phyloP scores from a whole-genome alignment of 1,140 invertebrate species.

The Hylaeus anthracinus region DNA sequence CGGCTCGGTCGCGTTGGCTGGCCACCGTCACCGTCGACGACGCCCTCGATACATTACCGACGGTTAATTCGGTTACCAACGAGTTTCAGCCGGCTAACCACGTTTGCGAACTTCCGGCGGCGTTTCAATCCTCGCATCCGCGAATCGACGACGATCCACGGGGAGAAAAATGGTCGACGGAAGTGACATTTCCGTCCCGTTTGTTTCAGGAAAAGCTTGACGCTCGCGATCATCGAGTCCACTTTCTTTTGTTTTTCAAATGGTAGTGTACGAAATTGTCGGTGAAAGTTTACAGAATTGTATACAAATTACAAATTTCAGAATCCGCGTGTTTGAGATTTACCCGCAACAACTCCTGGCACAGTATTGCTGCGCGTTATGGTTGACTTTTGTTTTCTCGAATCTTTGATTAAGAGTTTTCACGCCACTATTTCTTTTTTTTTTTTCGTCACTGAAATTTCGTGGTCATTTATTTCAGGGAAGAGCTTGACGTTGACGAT shows the following conservation, averaged over 20 bases:
- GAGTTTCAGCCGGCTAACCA: constrained; percentile 68
- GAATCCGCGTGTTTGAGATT: too few species aligned
- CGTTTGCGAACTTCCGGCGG: constrained; percentile 69
- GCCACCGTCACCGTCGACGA: constrained; percentile 56
- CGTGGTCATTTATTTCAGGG: constrained; percentile 83
- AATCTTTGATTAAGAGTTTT: too few species aligned
- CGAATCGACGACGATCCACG: constrained; percentile 24
- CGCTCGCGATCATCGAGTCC: constrained; percentile 96
- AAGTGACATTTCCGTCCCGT: background rate
- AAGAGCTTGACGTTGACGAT: constrained; percentile 99
- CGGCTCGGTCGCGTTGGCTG: constrained; percentile 46
- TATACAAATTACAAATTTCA: too few species aligned
- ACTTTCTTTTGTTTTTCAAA: constrained; percentile 76
- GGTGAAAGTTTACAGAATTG: too few species aligned
- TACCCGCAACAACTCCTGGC: too few species aligned
- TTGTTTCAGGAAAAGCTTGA: constrained; percentile 96
- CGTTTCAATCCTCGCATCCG: constrained; percentile 50
- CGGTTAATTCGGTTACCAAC: constrained; percentile 70
- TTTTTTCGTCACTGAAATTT: too few species aligned
- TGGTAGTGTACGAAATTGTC: too few species aligned
- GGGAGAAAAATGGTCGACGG: background rate
- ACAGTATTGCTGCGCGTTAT: too few species aligned
- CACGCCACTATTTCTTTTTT: too few species aligned
- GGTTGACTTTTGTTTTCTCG: too few species aligned
- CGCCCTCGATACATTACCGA: constrained; percentile 72